phyloP scores from a whole-genome alignment of 2,888 invertebrate species.

The Anorthoa munda region DNA sequence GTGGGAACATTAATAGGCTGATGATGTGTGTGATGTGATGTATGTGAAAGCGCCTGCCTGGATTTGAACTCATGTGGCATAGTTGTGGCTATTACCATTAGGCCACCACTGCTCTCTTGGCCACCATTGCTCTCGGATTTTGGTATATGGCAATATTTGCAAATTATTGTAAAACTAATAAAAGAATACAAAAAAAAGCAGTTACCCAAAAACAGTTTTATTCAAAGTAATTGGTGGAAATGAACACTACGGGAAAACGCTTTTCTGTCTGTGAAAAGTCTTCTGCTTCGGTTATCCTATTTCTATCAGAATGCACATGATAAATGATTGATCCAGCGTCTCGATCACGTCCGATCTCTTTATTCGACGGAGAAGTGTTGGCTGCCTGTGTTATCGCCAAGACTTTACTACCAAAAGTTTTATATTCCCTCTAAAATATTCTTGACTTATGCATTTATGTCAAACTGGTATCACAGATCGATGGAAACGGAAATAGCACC shows the following conservation, averaged over 20 bases:
- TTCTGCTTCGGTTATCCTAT: background rate
- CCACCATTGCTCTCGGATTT: no score
- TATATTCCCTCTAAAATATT: slow-evolving; percentile 40
- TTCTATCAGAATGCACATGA: slow-evolving; percentile 5
- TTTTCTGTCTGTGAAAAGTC: no score
- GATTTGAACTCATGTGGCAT: no score
- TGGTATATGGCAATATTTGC: no score
- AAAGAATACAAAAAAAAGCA: background rate
- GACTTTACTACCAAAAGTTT: slow-evolving; percentile 31
- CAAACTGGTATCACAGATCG: slow-evolving; percentile 31
- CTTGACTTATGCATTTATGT: slow-evolving; percentile 44
- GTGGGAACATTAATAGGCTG: no score
- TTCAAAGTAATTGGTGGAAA: background rate
- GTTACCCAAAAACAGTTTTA: background rate
- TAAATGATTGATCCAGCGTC: slow-evolving; percentile 5
- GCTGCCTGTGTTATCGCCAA: slow-evolving; percentile 18
- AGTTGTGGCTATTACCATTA: no score
- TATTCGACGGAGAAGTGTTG: background rate
- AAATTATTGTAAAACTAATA: no score
- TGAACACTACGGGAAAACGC: background rate
- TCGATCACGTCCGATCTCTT: no score
- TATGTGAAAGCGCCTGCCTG: no score
- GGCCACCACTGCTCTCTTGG: no score
- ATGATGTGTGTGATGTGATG: no score
- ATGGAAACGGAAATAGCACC: slow-evolving; percentile 40